Conservation (phyloP, 2,797 vertebrate genomes). For the Paratrypauchen microcephalus region DNA sequence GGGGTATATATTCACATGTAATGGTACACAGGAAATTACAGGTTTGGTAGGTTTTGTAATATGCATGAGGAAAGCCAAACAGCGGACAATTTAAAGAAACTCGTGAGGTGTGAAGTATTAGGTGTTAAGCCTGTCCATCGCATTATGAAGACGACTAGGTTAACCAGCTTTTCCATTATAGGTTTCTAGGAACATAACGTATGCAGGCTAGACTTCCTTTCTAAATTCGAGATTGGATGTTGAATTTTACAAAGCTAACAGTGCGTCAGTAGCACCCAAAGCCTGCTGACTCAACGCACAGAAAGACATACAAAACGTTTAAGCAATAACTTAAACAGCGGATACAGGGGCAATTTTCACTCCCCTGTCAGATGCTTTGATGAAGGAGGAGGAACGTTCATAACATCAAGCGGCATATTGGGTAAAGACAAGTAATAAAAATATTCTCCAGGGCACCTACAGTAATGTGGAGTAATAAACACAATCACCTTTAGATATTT, state of each 20-base stretch:
- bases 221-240: neutral
- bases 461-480: neutral
- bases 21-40: neutral
- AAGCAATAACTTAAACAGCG: constrained; percentile 1
- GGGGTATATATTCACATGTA: neutral
- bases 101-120: constrained; percentile 5
- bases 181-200: constrained; percentile 19
- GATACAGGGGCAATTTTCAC: constrained; percentile 17
- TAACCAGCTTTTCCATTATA: neutral
- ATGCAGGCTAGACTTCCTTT: neutral
- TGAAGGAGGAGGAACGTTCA: neutral
- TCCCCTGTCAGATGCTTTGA: constrained; percentile 16
- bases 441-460: no score
- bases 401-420: neutral
- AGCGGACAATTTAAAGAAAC: neutral
- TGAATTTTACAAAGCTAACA: neutral
- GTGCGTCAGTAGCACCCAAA: neutral
- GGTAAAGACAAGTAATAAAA: no score
- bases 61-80: neutral
- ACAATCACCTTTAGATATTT: neutral
- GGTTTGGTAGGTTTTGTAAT: neutral
- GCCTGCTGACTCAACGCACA: neutral
- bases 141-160: neutral
- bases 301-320: neutral
- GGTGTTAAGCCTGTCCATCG: constrained; percentile 29